Evolutionary conservation across 2,888 invertebrate species (phyloP), one percentile per base, ranked within the genome.

Genomic region (Ectemnius continuus): DNA sequence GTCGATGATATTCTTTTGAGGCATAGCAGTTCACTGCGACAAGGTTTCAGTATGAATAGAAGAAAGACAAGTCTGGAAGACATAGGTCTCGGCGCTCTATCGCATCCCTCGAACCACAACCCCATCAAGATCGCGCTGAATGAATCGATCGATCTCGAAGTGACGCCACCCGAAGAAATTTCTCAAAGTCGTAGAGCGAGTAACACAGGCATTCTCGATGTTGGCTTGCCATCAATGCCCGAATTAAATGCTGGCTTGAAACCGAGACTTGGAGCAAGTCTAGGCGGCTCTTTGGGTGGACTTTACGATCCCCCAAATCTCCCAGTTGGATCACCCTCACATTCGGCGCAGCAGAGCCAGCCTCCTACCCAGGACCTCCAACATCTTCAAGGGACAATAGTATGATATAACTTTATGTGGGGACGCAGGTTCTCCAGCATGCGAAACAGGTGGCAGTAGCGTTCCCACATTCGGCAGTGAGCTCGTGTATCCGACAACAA

Each of bases 331-430:
- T 82, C 84, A 2, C 81, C 79, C 61, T 80, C 82, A 65, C 79
- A 83, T 20, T 75, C 85, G 4, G 80, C 83, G 4, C 84, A 47
- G n/a, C 47, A 83, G 67, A 79, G 92, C 75, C 92, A 83, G 77
- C 86, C 79, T 86, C 88, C 81, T 88, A 90, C 89, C 4, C 90
- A 92, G 23, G 95, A 95, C 87, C 94, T 95, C 18, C 95, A 95
- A 89, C 95, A 96, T 88, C 92, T 96, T 77, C 97, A 97, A 91
- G 97, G 97, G 84, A 97, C 97, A 89, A 96, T 97, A 92, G 97
- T 97, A 96, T 97, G 96, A 97, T 97, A 97, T 94, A 95, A 96
- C 94, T 95, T 96, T 79, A 96, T 96, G 96, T 96, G 96, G 96
- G 96, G 96, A 94, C 95, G 96, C 92, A 94, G 96, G 93, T 93